These are phyloP conservation scores for Papilio demoleus DNA, from an alignment of 2,888 invertebrate genomes.

Conservation along the genomic window DNA sequence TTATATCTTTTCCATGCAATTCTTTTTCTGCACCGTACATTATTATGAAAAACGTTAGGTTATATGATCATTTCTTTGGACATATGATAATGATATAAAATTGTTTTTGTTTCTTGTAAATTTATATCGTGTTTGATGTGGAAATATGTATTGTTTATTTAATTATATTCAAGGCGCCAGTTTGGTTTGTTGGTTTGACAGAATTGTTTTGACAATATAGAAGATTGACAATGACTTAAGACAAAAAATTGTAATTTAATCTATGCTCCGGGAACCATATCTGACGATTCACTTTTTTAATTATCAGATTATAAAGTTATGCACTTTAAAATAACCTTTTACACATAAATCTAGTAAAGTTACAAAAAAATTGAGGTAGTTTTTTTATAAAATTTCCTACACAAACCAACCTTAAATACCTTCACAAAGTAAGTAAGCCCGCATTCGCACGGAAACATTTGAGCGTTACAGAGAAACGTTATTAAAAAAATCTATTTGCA, in stretches of 20 bases:
- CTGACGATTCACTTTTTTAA: no score
- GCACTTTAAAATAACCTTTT: no score
- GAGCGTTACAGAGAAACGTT: no score
- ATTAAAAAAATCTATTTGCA: no score
- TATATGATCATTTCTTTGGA: conserved; percentile 2
- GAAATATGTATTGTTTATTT: neutral
- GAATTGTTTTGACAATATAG: neutral
- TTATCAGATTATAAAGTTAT: neutral
- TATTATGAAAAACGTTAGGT: neutral
- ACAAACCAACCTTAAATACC: neutral
- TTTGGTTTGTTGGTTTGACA: conserved; percentile 5
- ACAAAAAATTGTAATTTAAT: no score
- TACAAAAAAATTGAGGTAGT: neutral
- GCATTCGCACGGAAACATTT: no score
- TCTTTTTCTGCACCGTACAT: conserved; percentile 10
- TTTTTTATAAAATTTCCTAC: neutral
- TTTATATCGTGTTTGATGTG: neutral
- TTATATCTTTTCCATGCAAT: conserved; percentile 6
- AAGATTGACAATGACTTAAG: neutral
- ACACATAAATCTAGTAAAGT: neutral
- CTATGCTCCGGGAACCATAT: no score
- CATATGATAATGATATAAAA: neutral
- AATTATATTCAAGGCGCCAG: conserved; percentile 12
- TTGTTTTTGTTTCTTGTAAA: neutral
- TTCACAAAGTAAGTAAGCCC: neutral